phyloP scores from a whole-genome alignment of 2,888 invertebrate species.

The Acronicta alni region DNA sequence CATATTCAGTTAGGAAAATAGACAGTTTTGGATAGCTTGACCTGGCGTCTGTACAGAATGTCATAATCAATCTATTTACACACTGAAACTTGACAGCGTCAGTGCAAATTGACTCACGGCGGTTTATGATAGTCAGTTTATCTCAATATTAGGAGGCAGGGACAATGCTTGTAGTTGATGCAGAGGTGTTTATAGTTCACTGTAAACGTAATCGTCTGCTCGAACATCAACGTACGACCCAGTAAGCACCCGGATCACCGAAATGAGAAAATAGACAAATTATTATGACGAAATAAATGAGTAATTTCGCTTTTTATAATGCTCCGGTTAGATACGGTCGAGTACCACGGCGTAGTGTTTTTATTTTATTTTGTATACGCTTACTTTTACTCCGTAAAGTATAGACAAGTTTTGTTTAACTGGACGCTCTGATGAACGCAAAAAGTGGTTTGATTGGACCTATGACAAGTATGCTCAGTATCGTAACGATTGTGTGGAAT shows the following conservation, averaged over 20 bases:
- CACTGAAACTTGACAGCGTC: no score
- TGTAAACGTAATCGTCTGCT: no score
- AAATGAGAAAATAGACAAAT: slow-evolving; percentile 24
- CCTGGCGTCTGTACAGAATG: no score
- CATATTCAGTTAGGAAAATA: no score
- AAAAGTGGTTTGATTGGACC: slow-evolving; percentile 39
- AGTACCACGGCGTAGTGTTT: slow-evolving; percentile 39
- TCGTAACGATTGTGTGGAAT: no score
- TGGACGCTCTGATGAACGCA: slow-evolving; percentile 26
- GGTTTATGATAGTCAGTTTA: no score
- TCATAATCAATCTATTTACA: no score
- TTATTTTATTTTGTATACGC: slow-evolving; percentile 35
- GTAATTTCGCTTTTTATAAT: slow-evolving; percentile 49
- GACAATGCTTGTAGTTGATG: no score
- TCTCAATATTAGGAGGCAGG: no score
- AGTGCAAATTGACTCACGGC: no score
- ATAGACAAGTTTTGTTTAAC: slow-evolving; percentile 33
- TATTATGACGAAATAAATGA: slow-evolving; percentile 31
- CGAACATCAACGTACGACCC: slow-evolving; percentile 2
- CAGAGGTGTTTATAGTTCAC: no score
- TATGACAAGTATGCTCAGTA: slow-evolving; percentile 18
- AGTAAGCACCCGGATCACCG: slow-evolving; percentile 19
- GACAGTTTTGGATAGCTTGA: no score
- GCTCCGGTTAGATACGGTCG: slow-evolving; percentile 39
- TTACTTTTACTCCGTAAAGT: slow-evolving; percentile 39